Base-by-base conservation (phyloP, 2,888 invertebrate species). In the Galerucella calmariensis region DNA sequence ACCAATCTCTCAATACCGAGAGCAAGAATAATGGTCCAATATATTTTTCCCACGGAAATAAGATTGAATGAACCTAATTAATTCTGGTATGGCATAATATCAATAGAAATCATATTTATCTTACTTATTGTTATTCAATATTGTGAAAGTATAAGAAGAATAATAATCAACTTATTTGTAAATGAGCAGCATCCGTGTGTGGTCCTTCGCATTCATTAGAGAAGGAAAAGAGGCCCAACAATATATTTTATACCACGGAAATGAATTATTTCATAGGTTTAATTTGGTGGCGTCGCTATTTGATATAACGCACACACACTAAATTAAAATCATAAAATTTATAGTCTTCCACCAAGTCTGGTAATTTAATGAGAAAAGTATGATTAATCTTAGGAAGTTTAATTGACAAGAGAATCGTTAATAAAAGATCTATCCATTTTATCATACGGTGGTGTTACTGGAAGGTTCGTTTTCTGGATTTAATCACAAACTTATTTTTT, bases 201-300 rank as follows among this genome's bases (percentile, higher is more conserved):
- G 62, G 62, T 62, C 62, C n/a, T 58, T 16, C 9, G 1, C 24
- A 58, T 58, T 24, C 58, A 16, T 41, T 35, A 35, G 41, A 62
- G 16, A 16, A 62, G 44, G 1, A n/a, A 41, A 62, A 1, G 16
- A 62, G 35, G 44, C 44, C n/a, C 35, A 41, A 2, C 41, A 62
- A 62, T 62, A 62, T 62, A 62, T 62, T 62, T 35, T 35, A 41
- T 41, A 14, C 14, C n/a, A 16, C 11, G 20, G 20, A 62, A 41
- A 41, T 62, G 62, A 62, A 16, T 62, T 62, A 62, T 62, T 62
- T 35, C 35, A 14, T 16, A 62, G 8, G 24, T 14, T 62, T 62
- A 62, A 62, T 62, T 62, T 62, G 62, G 62, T 41, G 8, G 62
- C 62, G 41, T 62, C 62, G 35, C 35, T 41, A 62, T 62, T 62